Evolutionary conservation across 37 sponge, comb jelly and placozoan genomes (phyloP).

Genomic region (Cladorhizidae sp.): DNA sequence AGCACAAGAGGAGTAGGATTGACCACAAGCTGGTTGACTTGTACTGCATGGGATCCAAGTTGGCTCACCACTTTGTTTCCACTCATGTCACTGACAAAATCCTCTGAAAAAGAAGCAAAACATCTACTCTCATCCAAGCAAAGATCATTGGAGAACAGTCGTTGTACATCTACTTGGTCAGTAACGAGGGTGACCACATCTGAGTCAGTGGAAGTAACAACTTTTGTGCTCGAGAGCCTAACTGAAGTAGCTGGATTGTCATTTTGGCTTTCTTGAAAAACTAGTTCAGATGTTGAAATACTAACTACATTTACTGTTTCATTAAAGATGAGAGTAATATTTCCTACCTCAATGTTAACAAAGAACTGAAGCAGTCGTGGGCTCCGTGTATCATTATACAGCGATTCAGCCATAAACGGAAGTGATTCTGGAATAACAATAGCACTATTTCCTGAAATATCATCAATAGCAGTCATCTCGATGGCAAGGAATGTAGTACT

Average conservation of each 20-base stretch:
- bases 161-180: conserved; percentile 22
- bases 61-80: conserved; percentile 54
- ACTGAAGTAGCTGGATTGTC: conserved; percentile 40
- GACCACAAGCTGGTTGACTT: conserved; percentile 48
- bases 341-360: conserved; percentile 61
- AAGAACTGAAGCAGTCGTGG: conserved; percentile 57
- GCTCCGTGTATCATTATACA: conserved; percentile 44
- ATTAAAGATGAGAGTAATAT: conserved; percentile 76
- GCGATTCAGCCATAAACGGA: conserved; percentile 31
- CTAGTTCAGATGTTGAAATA: conserved; percentile 40
- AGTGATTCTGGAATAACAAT: conserved; percentile 5
- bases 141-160: conserved; percentile 38
- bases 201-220: conserved; percentile 30
- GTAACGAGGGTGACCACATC: conserved; percentile 37
- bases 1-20: conserved; percentile 72
- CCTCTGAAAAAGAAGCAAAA: conserved; percentile 50
- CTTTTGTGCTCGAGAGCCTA: conserved; percentile 44
- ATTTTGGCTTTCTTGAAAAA: conserved; percentile 62
- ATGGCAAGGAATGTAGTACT: conserved; percentile 67
- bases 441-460: conserved; percentile 48
- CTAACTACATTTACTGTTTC: conserved; percentile 75
- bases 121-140: conserved; percentile 63
- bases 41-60: conserved; percentile 20
- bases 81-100: conserved; percentile 69
- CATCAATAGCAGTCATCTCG: conserved; percentile 36